Evolutionary conservation across 1,140 invertebrate genomes (phyloP), one percentile per base, ranked within the genome.

Genomic region (Megathymus violae): DNA sequence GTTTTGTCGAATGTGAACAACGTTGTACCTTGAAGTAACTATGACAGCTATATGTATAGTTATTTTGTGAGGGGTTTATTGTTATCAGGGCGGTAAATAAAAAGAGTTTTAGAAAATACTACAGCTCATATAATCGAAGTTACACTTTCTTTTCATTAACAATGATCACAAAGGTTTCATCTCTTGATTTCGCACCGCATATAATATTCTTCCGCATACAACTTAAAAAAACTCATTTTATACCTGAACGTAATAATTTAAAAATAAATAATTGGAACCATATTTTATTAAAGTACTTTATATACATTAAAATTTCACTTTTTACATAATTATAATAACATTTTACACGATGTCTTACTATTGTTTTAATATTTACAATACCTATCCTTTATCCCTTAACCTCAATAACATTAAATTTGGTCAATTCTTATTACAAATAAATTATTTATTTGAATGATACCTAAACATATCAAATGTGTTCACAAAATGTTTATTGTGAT

Each of bases 61-160:
- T n/a, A n/a, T n/a, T n/a, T n/a, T n/a, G n/a, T n/a, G 2, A 22
- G 19, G 5, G 19, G 19, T 5, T 2, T 22, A 22, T 22, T 3
- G 2, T 22, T 22, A 46, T n/a, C 19, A n/a, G 43, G 22, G 22
- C 14, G 19, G 11, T 62, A 78, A 83, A 78, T 70, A 78, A 85
- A 88, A 78, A 34, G 52, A 64, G 44, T 36, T 43, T 74, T 80
- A 84, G 77, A 88, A 90, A 90, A 90, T 88, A 90, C 88, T 90
- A 90, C 86, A 84, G 84, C 80, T 88, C 86, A 90, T 89, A 84
- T 89, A 88, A 89, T 90, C 83, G 78, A 89, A 90, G 80, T 89
- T 89, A 88, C 82, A 88, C 83, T 88, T 90, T 86, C 85, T 83
- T 88, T 80, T 86, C 80, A 80, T 85, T 74, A 90, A 90, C 86